Percentiles rank a stretch among this genome's conserved stretches.
phyloP scores from a whole-genome alignment of 2,797 vertebrate genomes.

The Cynodonichthys magdalenae region DNA sequence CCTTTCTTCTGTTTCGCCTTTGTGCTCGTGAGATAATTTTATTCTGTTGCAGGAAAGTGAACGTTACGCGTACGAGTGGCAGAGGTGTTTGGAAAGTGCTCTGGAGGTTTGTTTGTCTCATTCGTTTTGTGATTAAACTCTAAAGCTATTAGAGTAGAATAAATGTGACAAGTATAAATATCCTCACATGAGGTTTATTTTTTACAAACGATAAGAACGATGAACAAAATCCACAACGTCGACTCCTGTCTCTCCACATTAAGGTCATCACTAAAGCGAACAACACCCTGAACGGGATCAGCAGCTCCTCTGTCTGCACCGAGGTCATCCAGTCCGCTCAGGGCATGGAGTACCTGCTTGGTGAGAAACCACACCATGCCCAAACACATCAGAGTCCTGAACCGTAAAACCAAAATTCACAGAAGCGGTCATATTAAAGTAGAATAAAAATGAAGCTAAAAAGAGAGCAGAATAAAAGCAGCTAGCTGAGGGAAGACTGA shows the following conservation, averaged over 20 bases:
- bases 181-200: not conserved
- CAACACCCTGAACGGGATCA: constrained; percentile 96
- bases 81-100: constrained; percentile 93
- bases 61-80: constrained; percentile 97
- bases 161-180: too few relatives aligned
- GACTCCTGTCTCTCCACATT: constrained; percentile 33
- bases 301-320: constrained; percentile 96
- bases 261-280: constrained; percentile 98
- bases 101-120: constrained; percentile 84
- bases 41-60: constrained; percentile 89
- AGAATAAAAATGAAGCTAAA: too few relatives aligned
- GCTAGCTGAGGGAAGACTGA: too few relatives aligned
- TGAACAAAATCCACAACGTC: not conserved
- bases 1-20: constrained; percentile 4
- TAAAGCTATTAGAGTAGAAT: constrained; percentile 8
- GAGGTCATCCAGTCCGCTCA: constrained; percentile 99
- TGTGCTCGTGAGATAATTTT: constrained; percentile 33
- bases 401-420: not conserved
- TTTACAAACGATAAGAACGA: constrained; percentile 6
- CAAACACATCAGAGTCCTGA: not conserved
- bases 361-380: constrained; percentile 76
- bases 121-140: not conserved
- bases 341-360: constrained; percentile 98
- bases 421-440: too few relatives aligned
- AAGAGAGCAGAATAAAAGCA: too few relatives aligned